Evolutionary conservation across 2,113 vertebrate species (phyloP).

Genomic region (Beaufortia kweichowensis): DNA sequence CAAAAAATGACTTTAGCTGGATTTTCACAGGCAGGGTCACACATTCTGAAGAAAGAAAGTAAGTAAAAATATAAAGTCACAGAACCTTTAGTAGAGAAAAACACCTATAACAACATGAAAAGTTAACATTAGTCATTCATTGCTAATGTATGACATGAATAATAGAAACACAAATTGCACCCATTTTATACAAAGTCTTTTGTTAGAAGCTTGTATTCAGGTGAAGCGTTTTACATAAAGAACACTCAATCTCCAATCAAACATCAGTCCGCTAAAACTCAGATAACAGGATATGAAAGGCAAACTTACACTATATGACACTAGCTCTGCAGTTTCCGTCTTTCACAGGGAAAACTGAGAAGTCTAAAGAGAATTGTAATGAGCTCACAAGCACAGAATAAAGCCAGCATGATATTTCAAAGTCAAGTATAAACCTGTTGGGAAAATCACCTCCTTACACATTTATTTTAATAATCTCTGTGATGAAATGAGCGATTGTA

Average conservation of each 20-base stretch:
- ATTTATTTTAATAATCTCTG: constrained; percentile 16
- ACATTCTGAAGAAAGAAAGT: no score
- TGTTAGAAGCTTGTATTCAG: no score
- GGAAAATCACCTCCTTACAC: constrained; percentile 27
- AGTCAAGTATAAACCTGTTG: constrained; percentile 22
- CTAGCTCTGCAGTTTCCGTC: neutral
- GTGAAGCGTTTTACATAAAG: neutral
- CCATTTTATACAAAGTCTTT: no score
- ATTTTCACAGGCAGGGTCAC: no score
- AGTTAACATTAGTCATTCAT: no score
- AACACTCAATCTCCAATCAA: neutral
- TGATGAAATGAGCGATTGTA: constrained; percentile 11
- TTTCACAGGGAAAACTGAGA: constrained; percentile 11
- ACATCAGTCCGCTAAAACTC: neutral
- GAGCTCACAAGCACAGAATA: constrained; percentile 3
- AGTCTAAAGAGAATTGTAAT: constrained; percentile 33
- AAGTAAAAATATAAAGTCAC: no score
- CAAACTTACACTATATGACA: neutral
- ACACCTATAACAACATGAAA: no score
- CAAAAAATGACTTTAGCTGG: no score
- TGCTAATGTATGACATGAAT: no score
- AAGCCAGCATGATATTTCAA: constrained; percentile 2
- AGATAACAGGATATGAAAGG: no score
- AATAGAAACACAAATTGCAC: no score
- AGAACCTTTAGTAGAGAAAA: no score